phyloP scores from a whole-genome alignment of 2,797 vertebrate species.

The Tarsius wallacei region DNA sequence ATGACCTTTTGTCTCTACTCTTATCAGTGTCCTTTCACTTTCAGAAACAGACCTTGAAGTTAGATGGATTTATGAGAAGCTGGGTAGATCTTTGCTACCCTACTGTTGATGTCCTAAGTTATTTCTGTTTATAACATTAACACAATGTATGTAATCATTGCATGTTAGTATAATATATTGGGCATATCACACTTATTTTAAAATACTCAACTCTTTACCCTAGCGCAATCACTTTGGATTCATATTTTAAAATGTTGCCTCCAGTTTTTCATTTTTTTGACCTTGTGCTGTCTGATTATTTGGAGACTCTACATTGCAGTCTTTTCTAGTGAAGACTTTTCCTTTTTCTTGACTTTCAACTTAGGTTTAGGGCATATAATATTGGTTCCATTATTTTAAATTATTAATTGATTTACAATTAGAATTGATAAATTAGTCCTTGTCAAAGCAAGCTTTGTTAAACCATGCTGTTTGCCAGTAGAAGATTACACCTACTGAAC shows the following conservation, averaged over 20 bases:
- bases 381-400: conserved; percentile 51
- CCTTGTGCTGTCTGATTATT: not conserved
- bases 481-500: conserved; percentile 65
- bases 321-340: conserved; percentile 13
- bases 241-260: not conserved
- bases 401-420: conserved; percentile 59
- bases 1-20: conserved; percentile 48
- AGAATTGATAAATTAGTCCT: conserved; percentile 30
- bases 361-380: not conserved
- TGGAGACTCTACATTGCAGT: not conserved
- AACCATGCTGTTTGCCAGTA: conserved; percentile 30
- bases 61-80: not conserved
- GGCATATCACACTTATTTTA: not conserved
- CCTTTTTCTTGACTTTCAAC: conserved; percentile 7
- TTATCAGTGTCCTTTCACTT: conserved; percentile 61
- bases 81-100: not conserved
- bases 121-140: not conserved
- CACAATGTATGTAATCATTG: not conserved
- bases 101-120: not conserved
- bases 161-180: not conserved
- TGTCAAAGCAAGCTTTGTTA: conserved; percentile 64
- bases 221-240: not conserved
- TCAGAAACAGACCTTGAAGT: conserved; percentile 47
- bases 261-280: conserved; percentile 43
- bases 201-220: not conserved